Percentiles rank a stretch among this genome's conserved stretches.
phyloP scores from a whole-genome alignment of 2,113 vertebrate genomes.

The Polypterus senegalus region DNA sequence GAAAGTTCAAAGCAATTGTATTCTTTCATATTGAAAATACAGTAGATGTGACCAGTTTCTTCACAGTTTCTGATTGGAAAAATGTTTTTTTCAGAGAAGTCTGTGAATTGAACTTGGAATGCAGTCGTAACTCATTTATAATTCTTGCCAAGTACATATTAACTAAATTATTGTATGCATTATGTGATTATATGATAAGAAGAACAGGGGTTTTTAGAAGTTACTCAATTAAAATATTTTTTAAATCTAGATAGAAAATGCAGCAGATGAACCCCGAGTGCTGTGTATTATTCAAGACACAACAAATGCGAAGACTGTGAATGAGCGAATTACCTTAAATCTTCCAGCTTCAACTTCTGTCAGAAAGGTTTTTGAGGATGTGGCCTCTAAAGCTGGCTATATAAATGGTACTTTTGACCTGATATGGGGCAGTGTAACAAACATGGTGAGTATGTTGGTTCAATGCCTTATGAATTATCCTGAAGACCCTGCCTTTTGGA shows the following conservation, averaged over 20 bases:
- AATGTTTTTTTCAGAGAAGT: no score
- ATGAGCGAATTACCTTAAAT: slow-evolving; percentile 81
- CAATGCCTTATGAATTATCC: neutral
- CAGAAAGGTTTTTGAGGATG: slow-evolving; percentile 71
- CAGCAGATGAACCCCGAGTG: slow-evolving; percentile 88
- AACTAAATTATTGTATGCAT: no score
- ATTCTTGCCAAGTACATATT: no score
- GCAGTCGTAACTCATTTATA: no score
- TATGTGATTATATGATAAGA: no score
- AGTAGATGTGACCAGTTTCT: no score
- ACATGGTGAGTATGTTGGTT: slow-evolving; percentile 52
- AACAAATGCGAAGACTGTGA: slow-evolving; percentile 79
- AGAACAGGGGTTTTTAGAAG: no score
- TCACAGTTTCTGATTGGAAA: no score
- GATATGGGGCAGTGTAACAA: slow-evolving; percentile 55
- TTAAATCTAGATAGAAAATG: slow-evolving; percentile 78
- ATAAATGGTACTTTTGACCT: slow-evolving; percentile 78
- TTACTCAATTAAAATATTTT: neutral
- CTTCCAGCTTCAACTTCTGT: slow-evolving; percentile 84
- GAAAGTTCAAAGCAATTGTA: no score
- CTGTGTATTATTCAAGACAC: slow-evolving; percentile 95
- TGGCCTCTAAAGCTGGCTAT: slow-evolving; percentile 86
- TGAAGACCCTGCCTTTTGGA: neutral
- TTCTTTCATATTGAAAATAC: no score
- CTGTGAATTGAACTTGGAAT: no score